These are phyloP conservation scores for Pungitius pungitius DNA, from an alignment of 2,113 vertebrate species.

Conservation along the genomic window DNA sequence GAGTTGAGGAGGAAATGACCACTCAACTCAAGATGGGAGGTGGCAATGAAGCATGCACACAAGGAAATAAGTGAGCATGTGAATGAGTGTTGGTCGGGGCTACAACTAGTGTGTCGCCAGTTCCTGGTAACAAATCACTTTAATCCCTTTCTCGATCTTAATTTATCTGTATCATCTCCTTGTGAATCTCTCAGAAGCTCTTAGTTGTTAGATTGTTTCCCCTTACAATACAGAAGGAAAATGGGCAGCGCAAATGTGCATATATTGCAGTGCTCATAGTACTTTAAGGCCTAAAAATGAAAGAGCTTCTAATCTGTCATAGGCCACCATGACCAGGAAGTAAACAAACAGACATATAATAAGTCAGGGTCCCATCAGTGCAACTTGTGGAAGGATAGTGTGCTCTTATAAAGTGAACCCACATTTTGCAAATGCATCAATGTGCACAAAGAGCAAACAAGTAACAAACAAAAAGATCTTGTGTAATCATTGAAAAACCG, in stretches of 20 bases:
- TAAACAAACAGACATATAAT: slow-evolving; percentile 12
- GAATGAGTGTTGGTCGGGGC: neutral
- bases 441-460: slow-evolving; percentile 1
- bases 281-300: neutral
- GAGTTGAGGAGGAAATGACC: slow-evolving; percentile 56
- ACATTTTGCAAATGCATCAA: neutral
- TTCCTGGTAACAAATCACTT: slow-evolving; percentile 22
- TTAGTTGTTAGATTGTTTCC: slow-evolving; percentile 29
- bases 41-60: slow-evolving; percentile 30
- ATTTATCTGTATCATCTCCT: slow-evolving; percentile 3
- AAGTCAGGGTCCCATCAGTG: neutral
- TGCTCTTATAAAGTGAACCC: neutral
- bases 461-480: neutral
- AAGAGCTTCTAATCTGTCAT: neutral
- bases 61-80: slow-evolving; percentile 44
- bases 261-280: slow-evolving; percentile 1
- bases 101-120: neutral
- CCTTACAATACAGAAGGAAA: slow-evolving; percentile 13
- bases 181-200: neutral
- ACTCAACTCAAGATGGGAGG: slow-evolving; percentile 41
- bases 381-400: neutral
- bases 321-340: neutral
- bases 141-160: neutral
- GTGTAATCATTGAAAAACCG: neutral
- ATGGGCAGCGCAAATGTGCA: neutral